phyloP scores from a whole-genome alignment of 1,140 invertebrate genomes.

The Stegodyphus mimosarum region DNA sequence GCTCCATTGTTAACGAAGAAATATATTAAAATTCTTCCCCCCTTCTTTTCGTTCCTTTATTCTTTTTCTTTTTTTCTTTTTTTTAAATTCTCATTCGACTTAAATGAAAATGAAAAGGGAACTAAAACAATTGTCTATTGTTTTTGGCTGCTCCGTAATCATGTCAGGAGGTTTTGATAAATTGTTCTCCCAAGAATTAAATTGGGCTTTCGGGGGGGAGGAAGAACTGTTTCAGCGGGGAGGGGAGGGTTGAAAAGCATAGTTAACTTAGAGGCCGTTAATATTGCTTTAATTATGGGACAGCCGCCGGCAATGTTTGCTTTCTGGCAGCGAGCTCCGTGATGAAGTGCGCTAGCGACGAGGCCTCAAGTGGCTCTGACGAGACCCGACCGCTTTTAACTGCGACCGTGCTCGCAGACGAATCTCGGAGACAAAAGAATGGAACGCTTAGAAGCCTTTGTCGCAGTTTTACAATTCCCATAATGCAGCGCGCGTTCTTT shows the following conservation, averaged over 20 bases:
- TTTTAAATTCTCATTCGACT: constrained; percentile 1
- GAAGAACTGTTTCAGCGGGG: too few species aligned
- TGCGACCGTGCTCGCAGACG: constrained; percentile 47
- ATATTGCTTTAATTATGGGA: constrained; percentile 60
- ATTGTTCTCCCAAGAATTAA: constrained; percentile 58
- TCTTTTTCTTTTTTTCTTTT: constrained; percentile 19
- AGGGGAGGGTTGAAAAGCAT: constrained; percentile 30
- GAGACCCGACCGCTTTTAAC: constrained; percentile 58
- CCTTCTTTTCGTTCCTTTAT: neutral
- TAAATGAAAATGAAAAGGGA: constrained; percentile 53
- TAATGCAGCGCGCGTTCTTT: constrained; percentile 22
- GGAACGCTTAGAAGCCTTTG: constrained; percentile 46
- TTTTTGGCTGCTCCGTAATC: constrained; percentile 52
- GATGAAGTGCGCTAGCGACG: constrained; percentile 52
- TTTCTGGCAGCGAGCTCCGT: constrained; percentile 53
- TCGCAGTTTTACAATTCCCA: constrained; percentile 19
- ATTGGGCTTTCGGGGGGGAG: neutral
- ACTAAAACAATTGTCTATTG: constrained; percentile 59
- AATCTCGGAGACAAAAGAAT: constrained; percentile 43
- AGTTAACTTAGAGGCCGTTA: constrained; percentile 58
- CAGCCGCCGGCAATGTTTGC: constrained; percentile 56
- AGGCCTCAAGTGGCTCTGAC: constrained; percentile 56
- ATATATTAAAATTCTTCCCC: constrained; percentile 46
- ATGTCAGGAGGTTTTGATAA: constrained; percentile 59
- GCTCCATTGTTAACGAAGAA: constrained; percentile 30